Evolutionary conservation across 2,888 invertebrate genomes (phyloP).

Genomic region (Cephus nigrinus): DNA sequence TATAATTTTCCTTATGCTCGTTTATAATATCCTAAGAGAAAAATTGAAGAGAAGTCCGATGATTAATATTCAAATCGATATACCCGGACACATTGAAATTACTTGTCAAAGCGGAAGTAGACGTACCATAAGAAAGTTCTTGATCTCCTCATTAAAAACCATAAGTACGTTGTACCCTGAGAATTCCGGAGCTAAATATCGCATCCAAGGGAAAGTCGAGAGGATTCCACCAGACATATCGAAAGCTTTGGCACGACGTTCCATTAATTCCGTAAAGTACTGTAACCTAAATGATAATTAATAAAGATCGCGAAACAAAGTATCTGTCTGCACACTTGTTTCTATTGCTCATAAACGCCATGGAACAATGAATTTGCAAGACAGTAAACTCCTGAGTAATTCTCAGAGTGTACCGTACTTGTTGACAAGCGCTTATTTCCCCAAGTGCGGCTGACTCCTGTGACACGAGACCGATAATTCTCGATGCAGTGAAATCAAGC

Average conservation of each 20-base stretch:
- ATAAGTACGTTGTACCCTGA: slow-evolving; percentile 73
- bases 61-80: slow-evolving; percentile 8
- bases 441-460: not conserved
- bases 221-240: slow-evolving; percentile 73
- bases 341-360: not conserved
- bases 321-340: not conserved
- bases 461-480: not conserved
- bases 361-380: not conserved
- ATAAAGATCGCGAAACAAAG: not conserved
- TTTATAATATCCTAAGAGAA: slow-evolving; percentile 67
- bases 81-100: slow-evolving; percentile 1
- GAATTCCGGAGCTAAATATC: slow-evolving; percentile 72
- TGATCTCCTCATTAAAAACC: slow-evolving; percentile 70
- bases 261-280: slow-evolving; percentile 50
- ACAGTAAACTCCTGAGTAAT: not conserved
- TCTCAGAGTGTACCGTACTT: not conserved
- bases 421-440: not conserved
- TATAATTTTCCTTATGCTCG: slow-evolving; percentile 69
- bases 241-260: slow-evolving; percentile 48
- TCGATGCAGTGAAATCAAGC: slow-evolving; percentile 12
- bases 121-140: slow-evolving; percentile 68
- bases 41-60: not conserved
- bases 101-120: slow-evolving; percentile 11
- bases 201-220: slow-evolving; percentile 73
- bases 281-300: slow-evolving; percentile 38